Percentiles rank a stretch among this genome's conserved stretches.
Conservation (phyloP, 2,888 invertebrate genomes). For the Pammene aurita region DNA sequence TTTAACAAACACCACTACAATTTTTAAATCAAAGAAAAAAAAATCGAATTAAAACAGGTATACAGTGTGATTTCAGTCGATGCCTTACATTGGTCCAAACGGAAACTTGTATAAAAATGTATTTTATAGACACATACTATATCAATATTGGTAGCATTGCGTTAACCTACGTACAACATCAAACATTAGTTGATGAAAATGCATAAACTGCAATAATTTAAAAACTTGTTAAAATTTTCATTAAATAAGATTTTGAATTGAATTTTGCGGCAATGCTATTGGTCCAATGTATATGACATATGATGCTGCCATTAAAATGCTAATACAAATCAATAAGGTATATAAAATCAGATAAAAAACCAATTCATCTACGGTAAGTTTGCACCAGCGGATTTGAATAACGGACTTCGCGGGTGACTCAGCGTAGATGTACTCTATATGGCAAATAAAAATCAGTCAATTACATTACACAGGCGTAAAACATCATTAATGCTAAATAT, state of each 20-base stretch:
- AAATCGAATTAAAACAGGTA: background rate
- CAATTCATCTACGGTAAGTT: no score
- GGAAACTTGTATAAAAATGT: background rate
- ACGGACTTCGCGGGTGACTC: no score
- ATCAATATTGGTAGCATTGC: background rate
- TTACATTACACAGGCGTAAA: constrained; percentile 3
- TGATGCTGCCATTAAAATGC: no score
- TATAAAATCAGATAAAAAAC: background rate
- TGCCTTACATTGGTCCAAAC: constrained; percentile 9
- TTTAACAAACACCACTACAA: background rate
- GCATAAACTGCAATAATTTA: background rate
- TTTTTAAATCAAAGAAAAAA: background rate
- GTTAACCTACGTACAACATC: background rate
- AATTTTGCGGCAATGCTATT: no score
- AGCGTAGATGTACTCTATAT: background rate
- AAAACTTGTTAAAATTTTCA: no score
- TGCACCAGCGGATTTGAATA: no score
- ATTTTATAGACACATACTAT: background rate
- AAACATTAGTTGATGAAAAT: background rate
- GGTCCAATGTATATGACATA: no score
- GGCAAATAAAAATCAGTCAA: constrained; percentile 21
- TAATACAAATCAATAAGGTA: background rate
- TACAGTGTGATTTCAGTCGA: background rate
- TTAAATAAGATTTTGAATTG: no score
- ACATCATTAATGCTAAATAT: background rate